Conservation (phyloP, 2,888 invertebrate genomes). For the Nebria brevicollis region DNA sequence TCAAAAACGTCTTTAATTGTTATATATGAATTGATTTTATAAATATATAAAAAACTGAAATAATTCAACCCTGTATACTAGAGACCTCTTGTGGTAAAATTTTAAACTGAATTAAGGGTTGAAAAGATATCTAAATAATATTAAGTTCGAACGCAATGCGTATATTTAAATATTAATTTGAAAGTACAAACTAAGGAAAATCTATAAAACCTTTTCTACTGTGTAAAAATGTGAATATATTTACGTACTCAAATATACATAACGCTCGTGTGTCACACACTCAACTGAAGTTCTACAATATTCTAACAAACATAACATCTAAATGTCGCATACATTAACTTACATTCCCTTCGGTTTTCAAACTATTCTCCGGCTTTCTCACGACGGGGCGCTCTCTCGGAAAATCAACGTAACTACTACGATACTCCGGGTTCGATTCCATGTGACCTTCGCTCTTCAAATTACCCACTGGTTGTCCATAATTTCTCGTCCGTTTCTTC, state of each 20-base stretch:
- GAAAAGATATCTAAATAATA: background rate
- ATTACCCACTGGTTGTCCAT: constrained; percentile 47
- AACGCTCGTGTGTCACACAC: background rate
- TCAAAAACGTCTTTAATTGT: no score
- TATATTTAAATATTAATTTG: background rate
- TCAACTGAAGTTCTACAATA: background rate
- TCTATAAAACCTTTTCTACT: background rate
- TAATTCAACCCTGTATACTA: background rate
- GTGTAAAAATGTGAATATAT: constrained; percentile 2
- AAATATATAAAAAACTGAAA: background rate
- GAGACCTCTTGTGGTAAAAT: background rate
- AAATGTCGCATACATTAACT: constrained; percentile 45
- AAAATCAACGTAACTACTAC: constrained; percentile 61
- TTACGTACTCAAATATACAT: constrained; percentile 13
- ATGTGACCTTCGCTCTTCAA: constrained; percentile 54
- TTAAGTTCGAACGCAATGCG: background rate
- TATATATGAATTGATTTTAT: background rate
- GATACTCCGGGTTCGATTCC: constrained; percentile 56
- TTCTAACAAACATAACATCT: background rate
- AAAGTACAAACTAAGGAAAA: background rate
- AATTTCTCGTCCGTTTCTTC: constrained; percentile 48
- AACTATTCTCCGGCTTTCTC: constrained; percentile 57
- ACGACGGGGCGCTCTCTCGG: constrained; percentile 63
- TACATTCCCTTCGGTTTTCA: constrained; percentile 56
- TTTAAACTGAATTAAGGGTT: background rate